phyloP scores from a whole-genome alignment of 2,888 invertebrate genomes.

The Drosophila flavopinicola region DNA sequence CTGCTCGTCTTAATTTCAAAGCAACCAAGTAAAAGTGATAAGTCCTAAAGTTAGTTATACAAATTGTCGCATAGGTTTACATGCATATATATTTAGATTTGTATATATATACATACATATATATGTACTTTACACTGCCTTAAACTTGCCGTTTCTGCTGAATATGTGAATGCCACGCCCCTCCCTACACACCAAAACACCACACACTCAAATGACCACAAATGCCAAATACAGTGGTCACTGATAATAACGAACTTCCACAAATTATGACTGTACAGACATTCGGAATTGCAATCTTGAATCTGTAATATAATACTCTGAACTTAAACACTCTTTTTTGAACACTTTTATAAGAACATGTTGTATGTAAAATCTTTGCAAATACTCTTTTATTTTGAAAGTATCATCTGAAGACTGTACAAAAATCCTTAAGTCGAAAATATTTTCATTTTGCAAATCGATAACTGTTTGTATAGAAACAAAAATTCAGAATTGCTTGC shows the following conservation, averaged over 20 bases:
- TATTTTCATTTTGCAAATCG: too few species aligned
- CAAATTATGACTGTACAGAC: not conserved
- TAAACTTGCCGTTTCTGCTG: slow-evolving; percentile 81
- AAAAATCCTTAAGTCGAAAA: too few species aligned
- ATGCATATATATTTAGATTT: slow-evolving; percentile 49
- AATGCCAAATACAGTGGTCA: slow-evolving; percentile 2
- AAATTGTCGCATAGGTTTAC: slow-evolving; percentile 78
- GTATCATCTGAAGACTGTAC: too few species aligned
- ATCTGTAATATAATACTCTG: too few species aligned
- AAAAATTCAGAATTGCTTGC: too few species aligned
- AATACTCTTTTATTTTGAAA: too few species aligned
- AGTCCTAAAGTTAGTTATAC: slow-evolving; percentile 80
- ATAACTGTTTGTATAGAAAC: too few species aligned
- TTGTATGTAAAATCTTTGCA: too few species aligned
- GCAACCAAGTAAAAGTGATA: slow-evolving; percentile 80
- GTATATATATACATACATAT: slow-evolving; percentile 54
- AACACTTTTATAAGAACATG: too few species aligned
- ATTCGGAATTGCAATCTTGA: too few species aligned
- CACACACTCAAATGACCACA: slow-evolving; percentile 9
- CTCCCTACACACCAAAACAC: slow-evolving; percentile 33
- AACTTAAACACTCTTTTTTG: too few species aligned
- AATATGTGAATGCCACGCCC: slow-evolving; percentile 77
- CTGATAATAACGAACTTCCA: not conserved
- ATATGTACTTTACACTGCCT: slow-evolving; percentile 76
- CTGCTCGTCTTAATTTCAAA: slow-evolving; percentile 48